Percentiles rank a stretch among this genome's conserved stretches.
These are phyloP conservation scores for Pelochelys cantorii DNA, from an alignment of 2,797 vertebrate species.

Conservation along the genomic window DNA sequence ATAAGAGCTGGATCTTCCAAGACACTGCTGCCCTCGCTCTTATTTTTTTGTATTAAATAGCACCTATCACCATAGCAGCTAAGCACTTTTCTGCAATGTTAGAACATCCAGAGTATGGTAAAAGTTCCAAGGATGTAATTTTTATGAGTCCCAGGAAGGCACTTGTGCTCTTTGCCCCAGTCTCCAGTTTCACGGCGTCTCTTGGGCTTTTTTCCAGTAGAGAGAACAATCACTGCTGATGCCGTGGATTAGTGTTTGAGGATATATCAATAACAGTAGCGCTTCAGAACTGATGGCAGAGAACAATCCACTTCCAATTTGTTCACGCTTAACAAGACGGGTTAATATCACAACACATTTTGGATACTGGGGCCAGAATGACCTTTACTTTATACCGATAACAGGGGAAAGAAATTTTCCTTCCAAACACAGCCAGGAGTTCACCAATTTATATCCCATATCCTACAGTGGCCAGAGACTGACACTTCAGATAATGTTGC, in stretches of 20 bases:
- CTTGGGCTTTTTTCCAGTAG: background rate
- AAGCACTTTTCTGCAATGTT: background rate
- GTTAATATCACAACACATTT: background rate
- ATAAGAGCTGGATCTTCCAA: background rate
- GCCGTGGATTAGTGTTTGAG: background rate
- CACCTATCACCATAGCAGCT: background rate
- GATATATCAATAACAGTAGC: background rate
- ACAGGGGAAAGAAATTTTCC: background rate
- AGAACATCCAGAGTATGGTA: background rate
- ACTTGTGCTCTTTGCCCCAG: background rate
- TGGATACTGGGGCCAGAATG: background rate
- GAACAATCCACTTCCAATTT: background rate
- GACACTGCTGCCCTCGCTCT: background rate
- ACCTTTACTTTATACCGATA: background rate
- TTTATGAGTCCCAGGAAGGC: background rate
- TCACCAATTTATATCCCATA: background rate
- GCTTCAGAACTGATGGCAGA: background rate
- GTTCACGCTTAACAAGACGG: background rate
- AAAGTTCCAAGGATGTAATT: background rate
- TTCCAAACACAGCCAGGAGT: background rate
- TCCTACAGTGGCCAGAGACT: background rate
- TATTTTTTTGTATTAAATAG: background rate
- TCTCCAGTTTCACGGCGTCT: background rate
- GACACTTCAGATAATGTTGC: background rate
- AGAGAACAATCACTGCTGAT: background rate